phyloP scores from a whole-genome alignment of 2,888 invertebrate genomes.

The Apamea sordens region DNA sequence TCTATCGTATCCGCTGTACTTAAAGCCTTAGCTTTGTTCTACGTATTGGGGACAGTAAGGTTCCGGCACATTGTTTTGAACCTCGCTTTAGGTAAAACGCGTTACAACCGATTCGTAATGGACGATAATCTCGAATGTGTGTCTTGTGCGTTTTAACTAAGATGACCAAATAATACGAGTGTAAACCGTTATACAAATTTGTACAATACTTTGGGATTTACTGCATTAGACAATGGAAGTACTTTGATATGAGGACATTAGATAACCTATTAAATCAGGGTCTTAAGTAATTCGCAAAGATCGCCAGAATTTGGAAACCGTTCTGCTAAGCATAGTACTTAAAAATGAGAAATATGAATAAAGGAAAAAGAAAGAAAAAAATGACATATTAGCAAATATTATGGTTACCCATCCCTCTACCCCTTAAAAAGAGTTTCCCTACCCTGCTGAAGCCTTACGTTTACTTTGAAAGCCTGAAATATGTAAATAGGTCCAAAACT shows the following conservation, averaged over 20 bases:
- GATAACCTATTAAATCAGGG: neutral
- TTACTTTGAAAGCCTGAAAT: neutral
- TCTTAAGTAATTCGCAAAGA: neutral
- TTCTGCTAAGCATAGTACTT: neutral
- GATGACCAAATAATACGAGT: constrained; percentile 16
- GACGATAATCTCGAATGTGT: constrained; percentile 2
- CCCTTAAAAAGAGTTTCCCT: neutral
- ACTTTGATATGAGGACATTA: neutral
- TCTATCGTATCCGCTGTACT: neutral
- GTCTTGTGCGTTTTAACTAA: constrained; percentile 13
- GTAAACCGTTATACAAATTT: neutral
- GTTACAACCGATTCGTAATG: constrained; percentile 37
- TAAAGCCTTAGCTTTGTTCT: constrained; percentile 24
- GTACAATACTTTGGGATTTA: neutral
- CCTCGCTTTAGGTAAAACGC: constrained; percentile 13
- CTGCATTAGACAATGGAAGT: neutral
- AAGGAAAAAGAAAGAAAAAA: neutral
- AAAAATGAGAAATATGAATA: neutral
- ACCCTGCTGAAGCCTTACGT: neutral
- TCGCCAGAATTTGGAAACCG: neutral
- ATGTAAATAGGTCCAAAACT: neutral
- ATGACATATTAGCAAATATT: neutral
- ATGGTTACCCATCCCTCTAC: neutral
- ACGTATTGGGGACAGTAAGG: constrained; percentile 9
- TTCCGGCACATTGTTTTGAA: constrained; percentile 31